phyloP scores from a whole-genome alignment of 2,888 invertebrate species.

The Stratiomys singularior region DNA sequence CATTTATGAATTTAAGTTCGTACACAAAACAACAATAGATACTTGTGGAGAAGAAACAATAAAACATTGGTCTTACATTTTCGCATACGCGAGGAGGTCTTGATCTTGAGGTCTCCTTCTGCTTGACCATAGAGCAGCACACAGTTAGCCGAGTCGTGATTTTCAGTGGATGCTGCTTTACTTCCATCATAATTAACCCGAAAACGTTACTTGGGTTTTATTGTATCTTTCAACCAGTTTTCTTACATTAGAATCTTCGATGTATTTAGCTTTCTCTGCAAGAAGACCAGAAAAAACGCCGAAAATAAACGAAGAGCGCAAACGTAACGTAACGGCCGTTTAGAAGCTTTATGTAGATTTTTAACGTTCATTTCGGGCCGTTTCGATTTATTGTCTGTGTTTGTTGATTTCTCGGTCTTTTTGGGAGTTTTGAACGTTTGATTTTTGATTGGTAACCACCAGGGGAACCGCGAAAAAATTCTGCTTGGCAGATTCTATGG shows the following conservation, averaged over 20 bases:
- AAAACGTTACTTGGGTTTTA: background rate
- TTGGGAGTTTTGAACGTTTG: background rate
- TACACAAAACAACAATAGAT: background rate
- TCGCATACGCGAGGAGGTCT: background rate
- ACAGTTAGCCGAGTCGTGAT: background rate
- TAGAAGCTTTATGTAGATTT: background rate
- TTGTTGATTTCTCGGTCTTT: background rate
- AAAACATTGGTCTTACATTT: background rate
- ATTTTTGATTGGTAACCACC: background rate
- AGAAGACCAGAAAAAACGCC: background rate
- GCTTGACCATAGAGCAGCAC: background rate
- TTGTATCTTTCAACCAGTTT: background rate
- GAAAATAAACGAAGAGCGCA: background rate
- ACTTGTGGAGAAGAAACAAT: background rate
- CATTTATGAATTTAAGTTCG: no score
- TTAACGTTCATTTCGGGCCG: background rate
- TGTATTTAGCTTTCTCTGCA: no score
- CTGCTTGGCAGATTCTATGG: background rate
- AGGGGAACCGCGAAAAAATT: background rate
- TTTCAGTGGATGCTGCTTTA: background rate
- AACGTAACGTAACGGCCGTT: background rate
- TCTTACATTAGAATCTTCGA: background rate
- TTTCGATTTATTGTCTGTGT: background rate
- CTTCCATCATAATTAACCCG: constrained; percentile 3
- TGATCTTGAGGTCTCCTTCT: background rate